Conservation (phyloP, 1,140 invertebrate species). For the Drosophila ambigua region DNA sequence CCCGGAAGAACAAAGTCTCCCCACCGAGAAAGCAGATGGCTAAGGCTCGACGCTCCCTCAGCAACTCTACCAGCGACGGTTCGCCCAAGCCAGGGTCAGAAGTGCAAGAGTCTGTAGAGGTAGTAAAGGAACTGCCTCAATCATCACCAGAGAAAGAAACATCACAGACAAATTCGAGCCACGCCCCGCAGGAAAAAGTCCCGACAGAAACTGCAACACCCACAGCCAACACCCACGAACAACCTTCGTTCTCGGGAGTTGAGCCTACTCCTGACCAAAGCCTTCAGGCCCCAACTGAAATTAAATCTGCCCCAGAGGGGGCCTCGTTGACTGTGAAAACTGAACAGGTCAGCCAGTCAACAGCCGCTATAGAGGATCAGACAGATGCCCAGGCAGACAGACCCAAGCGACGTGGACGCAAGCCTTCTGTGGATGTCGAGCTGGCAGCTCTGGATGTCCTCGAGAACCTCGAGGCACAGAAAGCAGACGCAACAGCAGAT, state of each 20-base stretch:
- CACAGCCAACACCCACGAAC: no score
- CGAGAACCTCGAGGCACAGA: slow-evolving; percentile 11
- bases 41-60: slow-evolving; percentile 64
- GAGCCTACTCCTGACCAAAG: no score
- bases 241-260: no score
- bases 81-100: slow-evolving; percentile 25
- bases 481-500: slow-evolving; percentile 3
- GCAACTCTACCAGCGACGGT: slow-evolving; percentile 32
- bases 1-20: slow-evolving; percentile 58
- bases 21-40: slow-evolving; percentile 46
- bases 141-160: not conserved
- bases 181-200: no score
- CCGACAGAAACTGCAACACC: no score
- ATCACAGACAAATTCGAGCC: not conserved
- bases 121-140: not conserved
- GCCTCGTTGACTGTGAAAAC: no score
- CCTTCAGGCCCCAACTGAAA: no score
- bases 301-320: no score
- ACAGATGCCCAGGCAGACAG: slow-evolving; percentile 3
- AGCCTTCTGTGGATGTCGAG: slow-evolving; percentile 18
- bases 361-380: not conserved
- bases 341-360: not conserved
- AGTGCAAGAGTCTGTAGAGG: not conserved
- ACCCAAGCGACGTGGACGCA: slow-evolving; percentile 32
- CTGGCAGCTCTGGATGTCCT: not conserved